These are phyloP conservation scores for Anguilla japonica DNA, from an alignment of 2,113 vertebrate genomes.

Conservation along the genomic window DNA sequence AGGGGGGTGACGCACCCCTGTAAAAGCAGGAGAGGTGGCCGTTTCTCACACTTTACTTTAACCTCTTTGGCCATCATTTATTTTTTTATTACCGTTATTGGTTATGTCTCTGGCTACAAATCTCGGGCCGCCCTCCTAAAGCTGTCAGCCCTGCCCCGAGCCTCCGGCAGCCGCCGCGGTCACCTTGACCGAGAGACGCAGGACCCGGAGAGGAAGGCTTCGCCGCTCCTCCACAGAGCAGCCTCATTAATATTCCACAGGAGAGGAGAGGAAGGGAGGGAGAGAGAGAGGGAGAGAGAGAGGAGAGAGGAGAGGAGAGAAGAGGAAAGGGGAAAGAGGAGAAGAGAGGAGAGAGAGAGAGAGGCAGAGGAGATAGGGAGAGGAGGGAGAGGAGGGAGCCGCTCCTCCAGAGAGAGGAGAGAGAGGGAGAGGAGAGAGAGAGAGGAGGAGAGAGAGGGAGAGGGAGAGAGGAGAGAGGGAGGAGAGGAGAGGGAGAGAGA, in stretches of 20 bases:
- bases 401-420: too few species aligned
- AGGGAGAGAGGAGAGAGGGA: too few species aligned
- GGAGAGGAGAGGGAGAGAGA: too few species aligned
- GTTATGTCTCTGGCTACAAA: slow-evolving; percentile 71
- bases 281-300: background rate
- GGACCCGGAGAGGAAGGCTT: slow-evolving; percentile 38
- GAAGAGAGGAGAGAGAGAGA: too few species aligned
- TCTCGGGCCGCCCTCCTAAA: slow-evolving; percentile 71
- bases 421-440: too few species aligned
- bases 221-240: slow-evolving; percentile 22
- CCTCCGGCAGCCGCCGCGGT: slow-evolving; percentile 66
- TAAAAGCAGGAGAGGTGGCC: slow-evolving; percentile 47
- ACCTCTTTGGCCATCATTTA: slow-evolving; percentile 73
- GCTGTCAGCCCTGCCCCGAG: slow-evolving; percentile 68
- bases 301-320: slow-evolving; percentile 21
- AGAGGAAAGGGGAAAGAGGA: slow-evolving; percentile 19
- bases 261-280: background rate
- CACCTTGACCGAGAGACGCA: slow-evolving; percentile 66
- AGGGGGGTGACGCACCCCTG: slow-evolving; percentile 35
- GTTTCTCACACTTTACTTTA: slow-evolving; percentile 69
- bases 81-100: slow-evolving; percentile 67
- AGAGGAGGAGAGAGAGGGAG: too few species aligned
- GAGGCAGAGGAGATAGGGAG: too few species aligned
- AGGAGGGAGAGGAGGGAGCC: too few species aligned
- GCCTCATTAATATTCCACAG: slow-evolving; percentile 63